Base-by-base conservation (phyloP, 2,888 invertebrate genomes). In the Liodrosophila aerea region DNA sequence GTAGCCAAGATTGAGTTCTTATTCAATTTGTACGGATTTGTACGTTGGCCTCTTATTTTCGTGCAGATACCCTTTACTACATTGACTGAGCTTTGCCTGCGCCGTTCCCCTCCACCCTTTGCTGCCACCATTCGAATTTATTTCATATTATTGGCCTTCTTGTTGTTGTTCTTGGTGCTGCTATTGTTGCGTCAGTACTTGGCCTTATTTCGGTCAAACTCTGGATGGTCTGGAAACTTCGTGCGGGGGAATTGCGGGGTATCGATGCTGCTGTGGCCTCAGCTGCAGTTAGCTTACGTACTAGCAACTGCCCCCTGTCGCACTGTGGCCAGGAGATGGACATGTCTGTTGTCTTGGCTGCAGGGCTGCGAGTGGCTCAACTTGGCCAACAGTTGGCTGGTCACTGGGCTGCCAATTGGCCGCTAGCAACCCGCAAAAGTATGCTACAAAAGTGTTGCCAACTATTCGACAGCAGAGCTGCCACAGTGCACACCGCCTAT, bases 1-100 rank as follows among this genome's bases (percentile, higher is more conserved):
- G 78, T 80, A 70, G 78, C 82, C 82, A 78, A 78, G 78, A 80
- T 80, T 80, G 78, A 80, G 78, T 80, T 82, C 78, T 80, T 80
- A 82, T 82, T 82, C 83, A 80, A 80, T 80, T 80, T 80, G 82
- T 80, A 69, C 68, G 80, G 78, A 82, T 78, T 80, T 78, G 72
- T 65, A 66, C 57, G 69, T 60, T 54, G 71, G 64, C 50, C 18
- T 33, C 11, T 2, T 7, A 4, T 7, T 12, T 4, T 9, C 18
- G 8, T 22, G 47, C 22, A n/a, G n/a, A n/a, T 27, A 45, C 34
- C 31, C 52, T 52, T 52, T 33, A 15, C 22, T 36, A 15, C 36
- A 27, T 36, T 22, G 27, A 13, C 27, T 27, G 22, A n/a, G n/a
- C n/a, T n/a, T n/a, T n/a, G n/a, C n/a, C n/a, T n/a, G 2, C 2